These are phyloP conservation scores for Anguilla anguilla DNA, from an alignment of 2,797 vertebrate species.

Conservation along the genomic window DNA sequence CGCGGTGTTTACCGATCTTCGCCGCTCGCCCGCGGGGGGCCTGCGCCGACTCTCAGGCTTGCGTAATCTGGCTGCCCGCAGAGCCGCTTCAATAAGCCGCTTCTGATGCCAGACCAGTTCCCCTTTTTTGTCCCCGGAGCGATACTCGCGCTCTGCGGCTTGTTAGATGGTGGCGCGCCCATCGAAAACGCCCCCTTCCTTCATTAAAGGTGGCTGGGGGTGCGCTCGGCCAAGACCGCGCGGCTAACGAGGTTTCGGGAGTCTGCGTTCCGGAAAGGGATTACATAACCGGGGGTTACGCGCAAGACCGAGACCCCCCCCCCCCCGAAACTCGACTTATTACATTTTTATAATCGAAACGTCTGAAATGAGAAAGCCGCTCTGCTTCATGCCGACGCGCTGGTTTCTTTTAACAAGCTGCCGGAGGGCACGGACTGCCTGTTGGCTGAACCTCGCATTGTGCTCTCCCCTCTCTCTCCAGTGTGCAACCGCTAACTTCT, in stretches of 20 bases:
- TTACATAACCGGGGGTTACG: constrained; percentile 19
- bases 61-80: neutral
- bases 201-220: constrained; percentile 5
- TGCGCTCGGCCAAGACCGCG: constrained; percentile 24
- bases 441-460: neutral
- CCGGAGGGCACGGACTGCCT: neutral
- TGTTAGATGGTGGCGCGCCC: neutral
- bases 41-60: constrained; percentile 22
- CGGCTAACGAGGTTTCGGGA: constrained; percentile 23
- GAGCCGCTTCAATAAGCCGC: constrained; percentile 1
- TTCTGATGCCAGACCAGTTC: constrained; percentile 31
- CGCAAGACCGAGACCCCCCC: neutral
- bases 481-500: neutral
- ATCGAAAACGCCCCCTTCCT: constrained; percentile 16
- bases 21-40: neutral
- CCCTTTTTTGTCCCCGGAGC: constrained; percentile 18
- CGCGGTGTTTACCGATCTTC: neutral
- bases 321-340: neutral
- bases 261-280: constrained; percentile 13
- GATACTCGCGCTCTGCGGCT: constrained; percentile 5
- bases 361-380: neutral
- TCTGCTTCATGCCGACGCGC: neutral
- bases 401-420: neutral
- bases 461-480: neutral
- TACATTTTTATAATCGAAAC: neutral